Evolutionary conservation across 2,113 vertebrate species (phyloP), one percentile per base, ranked within the genome.

Genomic region (Hippocampus mohnikei): DNA sequence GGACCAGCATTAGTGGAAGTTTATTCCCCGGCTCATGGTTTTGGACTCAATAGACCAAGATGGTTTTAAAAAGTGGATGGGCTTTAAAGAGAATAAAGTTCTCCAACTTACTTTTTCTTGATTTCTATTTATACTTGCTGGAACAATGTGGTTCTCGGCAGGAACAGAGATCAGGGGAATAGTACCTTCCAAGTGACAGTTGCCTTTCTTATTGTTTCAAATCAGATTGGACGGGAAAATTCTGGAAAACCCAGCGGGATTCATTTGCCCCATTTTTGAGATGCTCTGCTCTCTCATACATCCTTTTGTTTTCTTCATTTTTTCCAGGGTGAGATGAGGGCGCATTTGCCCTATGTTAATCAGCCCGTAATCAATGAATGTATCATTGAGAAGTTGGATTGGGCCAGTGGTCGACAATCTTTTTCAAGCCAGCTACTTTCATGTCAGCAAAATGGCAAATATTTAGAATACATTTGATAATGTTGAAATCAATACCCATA

Each of bases 1-100:
- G 89, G 88, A 90, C 55, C 66, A 69, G 79, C 87, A 88, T 90
- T 78, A 89, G 87, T 89, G 81, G 79, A 82, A 85, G 79, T 82
- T 82, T 87, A 87, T 89, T 89, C 85, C 89, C 89, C 70, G 79
- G 85, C 79, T 88, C 16, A 71, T 77, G 37, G 18, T 83, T 87
- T 85, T 88, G 85, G 83, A 85, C 81, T 82, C 84, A 61, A 72
- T 2, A 74, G 77, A 82, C 33, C 73, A 90, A 88, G 89, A 88
- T 48, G 69, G 59, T 82, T 86, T 82, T 71, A 79, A 84, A 85
- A 82, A 87, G 81, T 86, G 89, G 86, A 87, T 78, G 77, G 25
- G 41, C 75, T 87, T 88, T 81, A 89, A 89, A 89, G 84, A 73
- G 46, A 73, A 69, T 69, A 72, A 82, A 84, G 78, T 87, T 85